Evolutionary conservation across 2,888 invertebrate genomes (phyloP).

Genomic region (Drosophila ezoana): DNA sequence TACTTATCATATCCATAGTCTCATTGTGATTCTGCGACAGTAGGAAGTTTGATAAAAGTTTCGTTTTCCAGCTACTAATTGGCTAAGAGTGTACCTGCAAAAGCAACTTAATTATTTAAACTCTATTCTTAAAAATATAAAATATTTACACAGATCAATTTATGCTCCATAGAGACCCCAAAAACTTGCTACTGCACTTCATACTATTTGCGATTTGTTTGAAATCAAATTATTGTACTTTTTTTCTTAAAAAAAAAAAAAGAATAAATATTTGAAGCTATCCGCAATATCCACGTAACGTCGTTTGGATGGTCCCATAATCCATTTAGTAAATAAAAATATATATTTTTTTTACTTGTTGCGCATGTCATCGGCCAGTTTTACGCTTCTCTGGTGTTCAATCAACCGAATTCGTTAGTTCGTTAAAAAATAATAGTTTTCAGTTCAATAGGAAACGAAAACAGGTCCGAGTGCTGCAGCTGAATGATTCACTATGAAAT

Average conservation of each 20-base stretch:
- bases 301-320: slow-evolving; percentile 35
- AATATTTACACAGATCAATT: slow-evolving; percentile 44
- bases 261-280: slow-evolving; percentile 42
- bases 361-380: slow-evolving; percentile 34
- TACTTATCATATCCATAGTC: too few species aligned
- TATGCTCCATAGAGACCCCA: neutral
- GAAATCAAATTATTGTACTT: slow-evolving; percentile 38
- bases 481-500: slow-evolving; percentile 11
- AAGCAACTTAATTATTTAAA: slow-evolving; percentile 6
- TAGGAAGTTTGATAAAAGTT: neutral
- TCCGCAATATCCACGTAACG: slow-evolving; percentile 15
- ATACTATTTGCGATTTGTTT: slow-evolving; percentile 9
- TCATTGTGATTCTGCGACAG: too few species aligned
- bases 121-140: slow-evolving; percentile 33
- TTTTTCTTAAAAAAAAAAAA: slow-evolving; percentile 40
- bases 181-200: neutral
- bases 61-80: neutral
- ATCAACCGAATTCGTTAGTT: slow-evolving; percentile 67
- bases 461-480: neutral
- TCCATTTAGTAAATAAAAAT: slow-evolving; percentile 60
- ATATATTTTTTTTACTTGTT: slow-evolving; percentile 48
- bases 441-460: slow-evolving; percentile 27
- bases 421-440: slow-evolving; percentile 73
- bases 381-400: slow-evolving; percentile 60
- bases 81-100: neutral